Percentiles rank a stretch among this genome's conserved stretches.
These are phyloP conservation scores for Diachasma alloeum DNA, from an alignment of 1,140 invertebrate species.

Conservation along the genomic window DNA sequence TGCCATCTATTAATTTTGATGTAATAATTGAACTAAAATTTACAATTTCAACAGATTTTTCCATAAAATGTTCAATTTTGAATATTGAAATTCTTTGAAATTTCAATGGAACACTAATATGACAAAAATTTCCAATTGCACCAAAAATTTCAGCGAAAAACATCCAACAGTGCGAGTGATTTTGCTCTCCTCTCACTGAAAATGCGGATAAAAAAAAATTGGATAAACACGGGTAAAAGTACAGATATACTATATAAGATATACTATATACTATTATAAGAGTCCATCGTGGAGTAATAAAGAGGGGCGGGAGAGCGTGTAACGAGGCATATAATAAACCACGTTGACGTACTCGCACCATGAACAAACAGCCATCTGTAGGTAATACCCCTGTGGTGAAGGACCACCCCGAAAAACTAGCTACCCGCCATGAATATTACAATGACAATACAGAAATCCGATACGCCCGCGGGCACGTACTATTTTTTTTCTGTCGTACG, in stretches of 20 bases:
- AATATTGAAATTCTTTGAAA: no score
- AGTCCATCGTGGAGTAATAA: neutral
- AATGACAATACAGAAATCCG: slow-evolving; percentile 65
- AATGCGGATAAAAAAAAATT: slow-evolving; percentile 32
- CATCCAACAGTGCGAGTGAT: no score
- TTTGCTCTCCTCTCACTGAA: no score
- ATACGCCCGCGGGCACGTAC: slow-evolving; percentile 59
- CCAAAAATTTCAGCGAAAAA: no score
- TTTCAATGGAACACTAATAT: no score
- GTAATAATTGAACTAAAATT: no score
- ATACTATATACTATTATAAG: neutral
- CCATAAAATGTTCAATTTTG: no score
- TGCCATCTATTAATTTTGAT: no score
- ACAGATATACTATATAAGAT: neutral
- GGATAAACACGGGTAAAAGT: neutral
- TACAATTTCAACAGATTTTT: no score
- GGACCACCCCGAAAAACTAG: slow-evolving; percentile 61
- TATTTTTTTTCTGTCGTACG: slow-evolving; percentile 37
- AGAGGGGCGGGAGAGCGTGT: slow-evolving; percentile 40
- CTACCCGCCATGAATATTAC: slow-evolving; percentile 61
- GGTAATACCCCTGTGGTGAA: slow-evolving; percentile 61
- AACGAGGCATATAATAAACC: slow-evolving; percentile 64
- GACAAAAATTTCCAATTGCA: no score
- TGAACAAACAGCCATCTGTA: slow-evolving; percentile 66
- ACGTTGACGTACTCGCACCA: slow-evolving; percentile 45